A percentile compares a stretch with the other conserved stretches of the same genome.
These are phyloP conservation scores for Amphilophus citrinellus DNA, from an alignment of 2,113 vertebrate genomes.

Conservation along the genomic window DNA sequence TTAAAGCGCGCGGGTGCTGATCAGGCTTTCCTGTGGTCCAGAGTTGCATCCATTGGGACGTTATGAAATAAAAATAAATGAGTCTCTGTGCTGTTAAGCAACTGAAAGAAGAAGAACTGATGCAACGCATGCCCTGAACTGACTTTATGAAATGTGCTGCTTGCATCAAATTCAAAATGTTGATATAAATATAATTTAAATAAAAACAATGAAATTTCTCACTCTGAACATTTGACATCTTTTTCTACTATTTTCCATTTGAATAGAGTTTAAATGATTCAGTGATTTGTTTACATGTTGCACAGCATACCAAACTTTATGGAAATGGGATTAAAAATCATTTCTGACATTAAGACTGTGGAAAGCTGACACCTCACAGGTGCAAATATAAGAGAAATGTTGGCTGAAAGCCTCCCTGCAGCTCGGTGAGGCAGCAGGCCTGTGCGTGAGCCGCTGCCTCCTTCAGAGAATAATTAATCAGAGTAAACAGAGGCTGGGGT, in stretches of 20 bases:
- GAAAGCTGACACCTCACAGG: neutral
- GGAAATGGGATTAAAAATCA: neutral
- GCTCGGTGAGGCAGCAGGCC: neutral
- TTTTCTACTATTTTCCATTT: neutral
- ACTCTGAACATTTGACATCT: no score
- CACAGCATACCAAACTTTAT: neutral
- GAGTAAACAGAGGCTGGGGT: conserved; percentile 37
- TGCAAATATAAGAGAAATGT: neutral
- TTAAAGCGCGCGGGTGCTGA: neutral
- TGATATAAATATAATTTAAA: neutral
- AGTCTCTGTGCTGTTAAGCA: neutral
- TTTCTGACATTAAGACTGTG: neutral
- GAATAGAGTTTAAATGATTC: neutral
- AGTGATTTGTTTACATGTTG: neutral
- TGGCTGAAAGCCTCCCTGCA: neutral
- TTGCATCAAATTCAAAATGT: neutral
- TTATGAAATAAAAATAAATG: neutral
- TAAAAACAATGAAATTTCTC: neutral
- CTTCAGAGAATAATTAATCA: conserved; percentile 39
- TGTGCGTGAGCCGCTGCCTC: neutral
- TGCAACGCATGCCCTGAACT: neutral
- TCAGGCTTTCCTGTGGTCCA: neutral
- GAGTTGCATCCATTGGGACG: neutral
- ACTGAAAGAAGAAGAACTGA: neutral
- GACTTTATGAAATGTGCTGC: neutral